These are phyloP conservation scores for Coracopsis vasa DNA, from an alignment of 2,113 vertebrate genomes.

Conservation along the genomic window DNA sequence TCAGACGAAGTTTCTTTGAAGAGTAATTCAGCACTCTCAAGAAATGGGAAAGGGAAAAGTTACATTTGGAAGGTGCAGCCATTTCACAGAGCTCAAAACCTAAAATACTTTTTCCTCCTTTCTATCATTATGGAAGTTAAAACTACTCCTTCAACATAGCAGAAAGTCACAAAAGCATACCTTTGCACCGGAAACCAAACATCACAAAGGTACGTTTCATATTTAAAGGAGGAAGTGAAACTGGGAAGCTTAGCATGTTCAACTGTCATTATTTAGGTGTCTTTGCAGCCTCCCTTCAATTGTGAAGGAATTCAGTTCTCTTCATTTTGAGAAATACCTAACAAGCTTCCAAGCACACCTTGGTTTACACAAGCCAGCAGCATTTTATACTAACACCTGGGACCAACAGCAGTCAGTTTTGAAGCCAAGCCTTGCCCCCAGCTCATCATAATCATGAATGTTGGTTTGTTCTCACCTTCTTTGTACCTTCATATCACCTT, in stretches of 20 bases:
- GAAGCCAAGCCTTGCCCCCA: background rate
- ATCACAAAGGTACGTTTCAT: background rate
- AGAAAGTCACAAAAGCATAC: background rate
- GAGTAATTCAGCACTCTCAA: background rate
- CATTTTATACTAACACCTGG: background rate
- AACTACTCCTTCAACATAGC: background rate
- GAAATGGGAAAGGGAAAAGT: background rate
- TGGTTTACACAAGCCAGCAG: background rate
- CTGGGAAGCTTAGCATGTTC: background rate
- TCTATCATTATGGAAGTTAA: background rate
- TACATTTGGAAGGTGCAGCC: background rate
- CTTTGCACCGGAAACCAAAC: background rate
- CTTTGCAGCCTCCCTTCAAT: background rate
- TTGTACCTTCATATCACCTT: background rate
- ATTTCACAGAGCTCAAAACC: background rate
- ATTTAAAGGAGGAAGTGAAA: background rate
- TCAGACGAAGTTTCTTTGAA: background rate
- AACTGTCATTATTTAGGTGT: background rate
- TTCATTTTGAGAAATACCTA: background rate
- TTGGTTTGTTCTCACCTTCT: background rate
- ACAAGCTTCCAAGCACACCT: background rate
- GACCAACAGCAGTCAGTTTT: background rate
- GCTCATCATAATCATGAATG: accelerated
- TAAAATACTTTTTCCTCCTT: background rate
- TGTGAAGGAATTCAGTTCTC: background rate